Conservation (phyloP, 2,797 vertebrate genomes). For the Gambusia yucatana region DNA sequence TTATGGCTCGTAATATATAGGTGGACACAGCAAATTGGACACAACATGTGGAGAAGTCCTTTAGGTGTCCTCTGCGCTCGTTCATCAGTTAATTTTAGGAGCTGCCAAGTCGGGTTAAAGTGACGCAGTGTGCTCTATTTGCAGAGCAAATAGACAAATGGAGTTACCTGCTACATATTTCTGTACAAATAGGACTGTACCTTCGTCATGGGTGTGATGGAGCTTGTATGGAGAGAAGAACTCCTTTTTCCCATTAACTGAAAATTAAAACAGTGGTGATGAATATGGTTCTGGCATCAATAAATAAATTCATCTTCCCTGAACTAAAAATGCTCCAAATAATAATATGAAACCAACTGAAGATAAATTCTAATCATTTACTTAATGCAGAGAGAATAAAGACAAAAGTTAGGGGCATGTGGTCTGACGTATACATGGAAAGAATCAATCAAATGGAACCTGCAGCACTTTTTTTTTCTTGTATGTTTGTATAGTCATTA, state of each 20-base stretch:
- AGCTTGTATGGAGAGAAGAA: slow-evolving; percentile 45
- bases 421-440: not conserved
- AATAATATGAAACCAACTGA: not conserved
- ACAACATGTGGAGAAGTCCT: slow-evolving; percentile 26
- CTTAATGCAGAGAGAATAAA: not conserved
- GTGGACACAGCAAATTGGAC: slow-evolving; percentile 3
- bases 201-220: slow-evolving; percentile 23
- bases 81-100: slow-evolving; percentile 12
- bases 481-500: no score
- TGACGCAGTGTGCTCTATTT: slow-evolving; percentile 42
- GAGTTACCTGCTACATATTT: slow-evolving; percentile 31
- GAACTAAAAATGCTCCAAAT: not conserved
- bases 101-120: slow-evolving; percentile 24
- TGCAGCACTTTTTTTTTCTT: not conserved
- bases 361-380: not conserved
- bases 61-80: slow-evolving; percentile 2
- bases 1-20: not conserved
- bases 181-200: slow-evolving; percentile 48
- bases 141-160: slow-evolving; percentile 49
- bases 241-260: not conserved
- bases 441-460: not conserved
- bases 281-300: not conserved
- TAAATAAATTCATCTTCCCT: not conserved
- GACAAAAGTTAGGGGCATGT: not conserved
- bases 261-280: not conserved